phyloP scores from a whole-genome alignment of 1,140 invertebrate genomes.

The Lutraria rhynchaena region DNA sequence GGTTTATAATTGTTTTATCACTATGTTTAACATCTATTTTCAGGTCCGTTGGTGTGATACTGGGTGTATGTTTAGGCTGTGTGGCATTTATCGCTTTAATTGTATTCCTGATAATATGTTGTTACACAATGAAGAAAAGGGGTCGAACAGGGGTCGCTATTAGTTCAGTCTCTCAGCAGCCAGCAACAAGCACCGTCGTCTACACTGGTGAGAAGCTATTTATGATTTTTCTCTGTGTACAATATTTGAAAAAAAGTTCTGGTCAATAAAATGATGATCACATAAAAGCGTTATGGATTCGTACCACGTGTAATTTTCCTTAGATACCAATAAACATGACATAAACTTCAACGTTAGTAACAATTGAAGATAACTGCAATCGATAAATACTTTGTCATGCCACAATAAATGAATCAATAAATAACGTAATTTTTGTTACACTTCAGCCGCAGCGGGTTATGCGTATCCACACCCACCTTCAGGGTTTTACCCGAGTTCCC shows the following conservation, averaged over 20 bases:
- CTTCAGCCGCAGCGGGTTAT: background rate
- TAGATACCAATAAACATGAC: background rate
- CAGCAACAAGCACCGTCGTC: constrained; percentile 30
- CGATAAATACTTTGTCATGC: background rate
- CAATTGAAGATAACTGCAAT: background rate
- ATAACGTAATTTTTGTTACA: background rate
- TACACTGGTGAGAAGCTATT: constrained; percentile 49
- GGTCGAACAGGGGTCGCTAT: background rate
- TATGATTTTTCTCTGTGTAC: too few relatives aligned
- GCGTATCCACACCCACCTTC: constrained; percentile 12
- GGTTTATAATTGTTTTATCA: too few relatives aligned
- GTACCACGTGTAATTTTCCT: too few relatives aligned
- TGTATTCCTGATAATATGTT: constrained; percentile 38
- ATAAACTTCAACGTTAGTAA: background rate
- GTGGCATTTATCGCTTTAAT: constrained; percentile 21
- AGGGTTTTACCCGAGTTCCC: constrained; percentile 6
- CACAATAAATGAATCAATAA: background rate
- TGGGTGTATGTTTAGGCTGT: constrained; percentile 25
- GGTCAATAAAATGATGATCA: too few relatives aligned
- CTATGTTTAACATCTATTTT: background rate
- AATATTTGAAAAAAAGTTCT: too few relatives aligned
- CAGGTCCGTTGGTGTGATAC: constrained; percentile 34
- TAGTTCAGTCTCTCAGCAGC: background rate
- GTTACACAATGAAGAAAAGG: constrained; percentile 39
- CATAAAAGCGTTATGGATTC: too few relatives aligned